phyloP scores from a whole-genome alignment of 2,888 invertebrate genomes.

The Augiades crinisus region DNA sequence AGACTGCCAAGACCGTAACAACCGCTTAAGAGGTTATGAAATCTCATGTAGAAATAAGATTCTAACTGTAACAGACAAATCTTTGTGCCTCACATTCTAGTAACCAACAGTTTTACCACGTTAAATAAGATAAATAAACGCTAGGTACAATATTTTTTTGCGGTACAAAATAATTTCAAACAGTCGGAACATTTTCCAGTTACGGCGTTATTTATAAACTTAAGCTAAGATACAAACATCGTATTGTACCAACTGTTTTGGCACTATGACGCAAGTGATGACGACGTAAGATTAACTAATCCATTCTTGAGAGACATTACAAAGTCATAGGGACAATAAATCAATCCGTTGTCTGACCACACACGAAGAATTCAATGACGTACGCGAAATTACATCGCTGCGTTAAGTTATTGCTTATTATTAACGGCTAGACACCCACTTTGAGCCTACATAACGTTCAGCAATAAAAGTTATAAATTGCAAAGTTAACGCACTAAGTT shows the following conservation, averaged over 20 bases:
- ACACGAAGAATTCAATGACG: constrained; percentile 37
- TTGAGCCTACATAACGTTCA: constrained; percentile 3
- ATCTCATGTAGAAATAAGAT: too few relatives aligned
- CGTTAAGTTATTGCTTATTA: constrained; percentile 22
- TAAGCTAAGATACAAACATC: constrained; percentile 19
- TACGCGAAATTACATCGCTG: constrained; percentile 26
- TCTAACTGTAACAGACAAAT: too few relatives aligned
- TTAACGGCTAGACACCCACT: constrained; percentile 16
- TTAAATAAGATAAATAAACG: too few relatives aligned
- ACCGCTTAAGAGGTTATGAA: too few relatives aligned
- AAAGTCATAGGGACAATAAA: constrained; percentile 37
- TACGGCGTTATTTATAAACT: constrained; percentile 15
- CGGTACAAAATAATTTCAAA: neutral
- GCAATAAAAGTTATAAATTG: neutral
- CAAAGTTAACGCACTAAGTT: neutral
- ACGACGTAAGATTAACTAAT: constrained; percentile 38
- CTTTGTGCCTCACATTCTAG: too few relatives aligned
- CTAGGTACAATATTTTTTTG: too few relatives aligned
- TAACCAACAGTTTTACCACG: too few relatives aligned
- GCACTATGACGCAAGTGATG: constrained; percentile 42
- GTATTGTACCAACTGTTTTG: constrained; percentile 40
- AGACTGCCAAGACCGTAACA: too few relatives aligned
- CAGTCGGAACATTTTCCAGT: neutral
- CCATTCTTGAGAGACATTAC: constrained; percentile 37
- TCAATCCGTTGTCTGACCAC: constrained; percentile 39